These are phyloP conservation scores for Aurelia aurita complex sp. Pacific DNA, from an alignment of 30 jellyfish, hydroid and myxozoan genomes.

Conservation along the genomic window DNA sequence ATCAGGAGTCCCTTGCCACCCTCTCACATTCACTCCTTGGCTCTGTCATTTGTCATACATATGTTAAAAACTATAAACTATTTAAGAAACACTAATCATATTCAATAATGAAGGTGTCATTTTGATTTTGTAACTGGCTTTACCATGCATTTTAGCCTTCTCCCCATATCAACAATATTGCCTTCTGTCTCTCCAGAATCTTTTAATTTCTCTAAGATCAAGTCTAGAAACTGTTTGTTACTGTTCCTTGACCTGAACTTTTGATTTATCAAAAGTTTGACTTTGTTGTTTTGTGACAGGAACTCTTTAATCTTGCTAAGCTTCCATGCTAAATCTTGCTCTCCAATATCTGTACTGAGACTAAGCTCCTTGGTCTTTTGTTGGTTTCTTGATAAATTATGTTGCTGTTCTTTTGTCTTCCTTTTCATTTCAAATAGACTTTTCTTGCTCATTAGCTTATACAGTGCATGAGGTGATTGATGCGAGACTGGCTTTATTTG, in stretches of 20 bases:
- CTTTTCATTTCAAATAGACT: constrained; percentile 31
- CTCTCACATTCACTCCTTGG: too few species aligned
- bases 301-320: constrained; percentile 33
- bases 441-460: constrained; percentile 40
- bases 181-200: constrained; percentile 59
- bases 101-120: too few species aligned
- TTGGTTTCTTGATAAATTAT: constrained; percentile 5
- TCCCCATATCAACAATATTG: constrained; percentile 18
- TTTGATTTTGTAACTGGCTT: constrained; percentile 24
- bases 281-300: constrained; percentile 36
- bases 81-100: not conserved
- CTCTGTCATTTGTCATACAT: too few species aligned
- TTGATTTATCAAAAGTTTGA: constrained; percentile 35
- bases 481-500: constrained; percentile 47
- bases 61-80: not conserved
- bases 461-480: constrained; percentile 60
- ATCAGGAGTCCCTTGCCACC: too few species aligned
- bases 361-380: constrained; percentile 52
- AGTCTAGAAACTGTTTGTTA: constrained; percentile 1
- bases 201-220: constrained; percentile 3
- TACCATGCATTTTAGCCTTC: constrained; percentile 26
- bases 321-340: constrained; percentile 55
- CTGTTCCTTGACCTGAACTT: constrained; percentile 34
- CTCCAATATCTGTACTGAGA: constrained; percentile 67
- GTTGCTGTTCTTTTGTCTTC: constrained; percentile 24